These are phyloP conservation scores for Atherinomorus stipes DNA, from an alignment of 2,113 vertebrate genomes.

Conservation along the genomic window DNA sequence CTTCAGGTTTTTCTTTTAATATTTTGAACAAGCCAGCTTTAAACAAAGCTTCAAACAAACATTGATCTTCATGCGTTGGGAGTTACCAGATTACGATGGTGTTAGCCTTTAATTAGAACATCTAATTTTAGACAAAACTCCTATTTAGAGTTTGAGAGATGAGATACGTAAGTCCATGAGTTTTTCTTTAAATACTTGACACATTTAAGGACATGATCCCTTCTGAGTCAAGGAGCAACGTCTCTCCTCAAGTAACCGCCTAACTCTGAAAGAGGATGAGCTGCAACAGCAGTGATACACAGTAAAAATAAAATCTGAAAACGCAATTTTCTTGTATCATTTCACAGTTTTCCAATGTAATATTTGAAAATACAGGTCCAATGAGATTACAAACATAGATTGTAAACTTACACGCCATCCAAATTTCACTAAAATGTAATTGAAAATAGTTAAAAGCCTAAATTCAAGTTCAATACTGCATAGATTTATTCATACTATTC, in stretches of 20 bases:
- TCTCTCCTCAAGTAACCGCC: slow-evolving; percentile 48
- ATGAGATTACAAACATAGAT: too few species aligned
- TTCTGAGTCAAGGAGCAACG: slow-evolving; percentile 16
- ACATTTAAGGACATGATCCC: slow-evolving; percentile 26
- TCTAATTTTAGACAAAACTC: slow-evolving; percentile 54
- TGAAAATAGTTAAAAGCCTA: too few species aligned
- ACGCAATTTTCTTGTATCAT: too few species aligned
- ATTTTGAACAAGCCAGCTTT: too few species aligned
- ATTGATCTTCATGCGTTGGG: neutral
- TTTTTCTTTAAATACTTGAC: slow-evolving; percentile 45
- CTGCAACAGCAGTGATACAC: neutral
- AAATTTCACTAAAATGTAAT: too few species aligned
- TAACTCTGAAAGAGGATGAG: slow-evolving; percentile 27
- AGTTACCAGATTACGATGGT: neutral
- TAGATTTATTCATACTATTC: too few species aligned
- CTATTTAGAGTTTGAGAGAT: slow-evolving; percentile 26
- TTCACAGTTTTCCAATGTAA: too few species aligned
- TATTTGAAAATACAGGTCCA: too few species aligned
- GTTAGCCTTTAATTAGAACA: slow-evolving; percentile 49
- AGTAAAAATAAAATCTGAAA: too few species aligned
- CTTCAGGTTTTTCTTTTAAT: too few species aligned
- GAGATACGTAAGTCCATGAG: slow-evolving; percentile 49
- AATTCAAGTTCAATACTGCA: too few species aligned
- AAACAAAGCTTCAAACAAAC: neutral
- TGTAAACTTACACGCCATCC: too few species aligned